Conservation (phyloP, 1,140 invertebrate species). For the Epicauta chinensis region DNA sequence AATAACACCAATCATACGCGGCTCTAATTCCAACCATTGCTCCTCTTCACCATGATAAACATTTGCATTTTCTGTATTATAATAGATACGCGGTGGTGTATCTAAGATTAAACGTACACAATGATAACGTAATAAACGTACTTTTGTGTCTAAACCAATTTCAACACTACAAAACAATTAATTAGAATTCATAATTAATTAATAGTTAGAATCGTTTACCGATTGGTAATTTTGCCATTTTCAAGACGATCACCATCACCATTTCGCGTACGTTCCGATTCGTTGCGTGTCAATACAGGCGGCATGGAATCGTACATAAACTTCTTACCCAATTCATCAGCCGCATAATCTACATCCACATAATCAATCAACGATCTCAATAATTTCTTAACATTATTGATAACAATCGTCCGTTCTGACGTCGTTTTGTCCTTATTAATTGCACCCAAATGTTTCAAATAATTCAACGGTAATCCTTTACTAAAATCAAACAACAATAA, state of each 20-base stretch:
- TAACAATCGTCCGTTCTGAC: constrained; percentile 49
- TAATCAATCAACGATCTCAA: constrained; percentile 57
- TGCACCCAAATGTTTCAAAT: constrained; percentile 65
- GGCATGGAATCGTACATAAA: constrained; percentile 86
- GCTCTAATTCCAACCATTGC: constrained; percentile 69
- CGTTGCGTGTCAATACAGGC: constrained; percentile 61
- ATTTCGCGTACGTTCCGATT: constrained; percentile 60
- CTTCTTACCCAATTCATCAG: constrained; percentile 76
- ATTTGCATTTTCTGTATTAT: constrained; percentile 74
- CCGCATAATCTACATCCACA: constrained; percentile 71
- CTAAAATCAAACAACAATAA: constrained; percentile 42
- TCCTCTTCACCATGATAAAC: constrained; percentile 76
- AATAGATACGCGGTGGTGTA: constrained; percentile 59
- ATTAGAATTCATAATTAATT: not conserved
- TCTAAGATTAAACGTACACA: constrained; percentile 59
- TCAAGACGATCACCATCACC: constrained; percentile 63
- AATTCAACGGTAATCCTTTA: constrained; percentile 73
- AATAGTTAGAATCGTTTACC: constrained; percentile 41
- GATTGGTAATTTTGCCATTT: constrained; percentile 55
- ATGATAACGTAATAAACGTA: constrained; percentile 35
- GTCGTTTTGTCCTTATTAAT: constrained; percentile 51
- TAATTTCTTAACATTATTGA: constrained; percentile 54
- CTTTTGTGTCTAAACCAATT: constrained; percentile 29
- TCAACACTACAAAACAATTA: constrained; percentile 27
- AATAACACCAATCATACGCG: constrained; percentile 58